Evolutionary conservation across 2,888 invertebrate species (phyloP).

Genomic region (Nomada fabriciana): DNA sequence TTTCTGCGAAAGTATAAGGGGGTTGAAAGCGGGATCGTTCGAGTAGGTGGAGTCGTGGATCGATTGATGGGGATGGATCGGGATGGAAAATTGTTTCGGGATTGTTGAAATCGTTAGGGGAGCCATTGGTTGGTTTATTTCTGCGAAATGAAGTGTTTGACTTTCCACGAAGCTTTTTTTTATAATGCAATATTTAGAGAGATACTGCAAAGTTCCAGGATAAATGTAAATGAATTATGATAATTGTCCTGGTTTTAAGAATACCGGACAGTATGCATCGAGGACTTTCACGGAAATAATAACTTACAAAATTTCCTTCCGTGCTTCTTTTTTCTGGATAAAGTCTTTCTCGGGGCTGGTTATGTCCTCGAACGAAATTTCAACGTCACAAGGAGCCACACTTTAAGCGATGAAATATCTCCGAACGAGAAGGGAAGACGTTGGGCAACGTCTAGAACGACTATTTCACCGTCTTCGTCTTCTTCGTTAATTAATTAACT

Average conservation of each 20-base stretch:
- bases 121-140: no score
- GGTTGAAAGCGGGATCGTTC: neutral
- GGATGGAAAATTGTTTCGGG: neutral
- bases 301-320: neutral
- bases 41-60: no score
- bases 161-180: no score
- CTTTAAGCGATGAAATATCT: constrained; percentile 20
- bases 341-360: neutral
- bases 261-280: neutral
- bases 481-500: constrained; percentile 51
- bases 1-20: neutral
- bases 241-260: no score
- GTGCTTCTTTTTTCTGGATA: neutral
- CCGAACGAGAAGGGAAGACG: neutral
- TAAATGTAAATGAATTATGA: no score
- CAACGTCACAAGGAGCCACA: constrained; percentile 1
- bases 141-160: no score
- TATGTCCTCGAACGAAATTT: neutral
- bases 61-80: no score
- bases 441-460: constrained; percentile 29
- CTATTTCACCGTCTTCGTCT: constrained; percentile 15
- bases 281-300: neutral
- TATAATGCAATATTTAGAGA: no score
- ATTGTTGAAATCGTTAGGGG: no score
- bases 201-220: no score